Conservation (phyloP, 2,113 vertebrate genomes). For the Oriolus oriolus region DNA sequence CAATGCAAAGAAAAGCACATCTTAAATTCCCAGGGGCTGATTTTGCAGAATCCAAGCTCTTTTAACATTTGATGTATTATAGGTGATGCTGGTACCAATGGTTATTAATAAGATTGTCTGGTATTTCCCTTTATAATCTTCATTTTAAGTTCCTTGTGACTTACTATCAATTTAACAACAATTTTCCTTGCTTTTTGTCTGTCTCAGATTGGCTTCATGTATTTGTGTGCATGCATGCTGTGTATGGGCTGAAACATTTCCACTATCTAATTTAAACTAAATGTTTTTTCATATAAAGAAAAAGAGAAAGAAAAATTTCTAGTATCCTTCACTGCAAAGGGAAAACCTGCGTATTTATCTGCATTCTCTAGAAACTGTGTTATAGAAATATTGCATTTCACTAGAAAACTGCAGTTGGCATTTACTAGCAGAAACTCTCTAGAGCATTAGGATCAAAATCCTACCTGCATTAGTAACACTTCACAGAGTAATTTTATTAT, state of each 20-base stretch:
- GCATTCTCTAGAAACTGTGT: neutral
- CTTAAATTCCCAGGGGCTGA: neutral
- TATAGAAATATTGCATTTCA: neutral
- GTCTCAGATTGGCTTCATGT: neutral
- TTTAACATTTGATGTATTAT: neutral
- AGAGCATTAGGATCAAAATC: neutral
- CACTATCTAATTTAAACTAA: neutral
- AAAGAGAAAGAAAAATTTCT: neutral
- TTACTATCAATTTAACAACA: neutral
- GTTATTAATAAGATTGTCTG: neutral
- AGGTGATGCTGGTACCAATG: neutral
- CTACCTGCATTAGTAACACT: neutral
- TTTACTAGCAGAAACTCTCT: neutral
- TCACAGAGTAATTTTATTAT: neutral
- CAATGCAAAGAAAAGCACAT: neutral
- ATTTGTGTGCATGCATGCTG: neutral
- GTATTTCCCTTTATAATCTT: neutral
- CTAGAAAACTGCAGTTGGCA: neutral
- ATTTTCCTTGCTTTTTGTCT: neutral
- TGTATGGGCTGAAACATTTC: neutral
- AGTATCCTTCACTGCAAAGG: neutral
- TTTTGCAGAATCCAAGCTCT: neutral
- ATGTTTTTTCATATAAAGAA: neutral
- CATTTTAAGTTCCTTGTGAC: neutral
- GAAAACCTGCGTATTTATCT: neutral